Conservation (phyloP, 2,113 vertebrate genomes). For the Galbula dea region DNA sequence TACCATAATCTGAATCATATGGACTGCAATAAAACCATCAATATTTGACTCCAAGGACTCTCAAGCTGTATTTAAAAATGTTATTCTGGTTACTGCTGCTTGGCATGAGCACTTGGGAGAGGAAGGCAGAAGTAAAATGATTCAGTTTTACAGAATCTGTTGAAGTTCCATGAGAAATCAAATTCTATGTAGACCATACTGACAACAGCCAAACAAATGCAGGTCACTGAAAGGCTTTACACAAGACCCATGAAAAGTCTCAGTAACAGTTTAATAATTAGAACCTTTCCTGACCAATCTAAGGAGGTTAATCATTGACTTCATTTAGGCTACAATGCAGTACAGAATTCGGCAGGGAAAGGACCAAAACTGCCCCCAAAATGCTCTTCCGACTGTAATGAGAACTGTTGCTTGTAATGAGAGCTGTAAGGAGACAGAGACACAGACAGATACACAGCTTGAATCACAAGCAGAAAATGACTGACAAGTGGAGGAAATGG, state of each 20-base stretch:
- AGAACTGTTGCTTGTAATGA: not conserved
- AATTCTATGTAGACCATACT: accelerated
- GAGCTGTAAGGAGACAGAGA: not conserved
- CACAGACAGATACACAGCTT: not conserved
- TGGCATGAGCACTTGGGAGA: not conserved
- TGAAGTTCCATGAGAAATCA: not conserved
- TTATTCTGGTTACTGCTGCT: not conserved
- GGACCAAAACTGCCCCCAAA: not conserved
- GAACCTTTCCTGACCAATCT: not conserved
- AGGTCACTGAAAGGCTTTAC: not conserved
- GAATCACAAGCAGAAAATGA: constrained; percentile 47
- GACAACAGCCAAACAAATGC: not conserved
- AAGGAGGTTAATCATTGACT: not conserved
- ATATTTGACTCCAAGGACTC: not conserved
- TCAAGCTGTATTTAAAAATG: not conserved
- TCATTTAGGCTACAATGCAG: not conserved
- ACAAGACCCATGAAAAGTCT: not conserved
- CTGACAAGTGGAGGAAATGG: constrained; percentile 7
- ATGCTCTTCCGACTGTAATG: not conserved
- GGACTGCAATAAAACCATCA: not conserved
- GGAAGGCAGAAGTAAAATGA: not conserved
- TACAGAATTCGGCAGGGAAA: not conserved
- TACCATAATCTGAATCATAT: not conserved
- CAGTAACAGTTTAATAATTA: not conserved
- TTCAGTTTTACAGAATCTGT: not conserved